A percentile compares a stretch with the other conserved stretches of the same genome.
Conservation (phyloP, 2,797 vertebrate species). For the Falco rusticolus region DNA sequence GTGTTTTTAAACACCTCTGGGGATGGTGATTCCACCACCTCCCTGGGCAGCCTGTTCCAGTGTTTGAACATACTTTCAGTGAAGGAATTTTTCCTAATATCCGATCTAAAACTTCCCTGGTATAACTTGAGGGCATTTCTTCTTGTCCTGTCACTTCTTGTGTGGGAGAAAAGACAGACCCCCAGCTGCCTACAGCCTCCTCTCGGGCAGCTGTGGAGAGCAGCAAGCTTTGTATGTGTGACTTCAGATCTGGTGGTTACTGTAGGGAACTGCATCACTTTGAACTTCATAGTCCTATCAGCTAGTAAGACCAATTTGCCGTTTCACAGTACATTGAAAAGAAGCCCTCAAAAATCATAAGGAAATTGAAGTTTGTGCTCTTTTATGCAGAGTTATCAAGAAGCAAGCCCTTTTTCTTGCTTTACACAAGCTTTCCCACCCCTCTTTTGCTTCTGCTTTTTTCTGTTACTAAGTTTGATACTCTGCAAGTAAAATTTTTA, state of each 20-base stretch:
- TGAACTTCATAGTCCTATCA: neutral
- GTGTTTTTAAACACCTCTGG: no score
- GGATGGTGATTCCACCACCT: no score
- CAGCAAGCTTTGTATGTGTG: neutral
- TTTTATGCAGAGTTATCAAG: neutral
- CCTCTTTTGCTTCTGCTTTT: neutral
- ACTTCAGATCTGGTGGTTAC: neutral
- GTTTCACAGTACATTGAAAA: neutral
- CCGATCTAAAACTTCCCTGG: no score
- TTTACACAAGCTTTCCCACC: neutral
- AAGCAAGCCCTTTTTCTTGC: neutral
- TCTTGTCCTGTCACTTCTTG: no score
- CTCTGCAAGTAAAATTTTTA: neutral
- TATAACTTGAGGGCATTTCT: no score
- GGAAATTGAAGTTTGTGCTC: neutral
- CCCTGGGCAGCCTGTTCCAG: no score
- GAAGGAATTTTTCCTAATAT: no score
- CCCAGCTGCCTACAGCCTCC: no score
- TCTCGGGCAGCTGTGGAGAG: no score
- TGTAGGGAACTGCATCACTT: neutral
- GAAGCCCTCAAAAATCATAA: neutral
- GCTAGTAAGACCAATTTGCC: neutral
- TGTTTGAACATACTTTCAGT: no score
- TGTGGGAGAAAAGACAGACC: no score
- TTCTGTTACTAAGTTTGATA: neutral